Percentiles rank a stretch among this genome's conserved stretches.
These are phyloP conservation scores for Xiphias gladius DNA, from an alignment of 2,113 vertebrate genomes.

Conservation along the genomic window DNA sequence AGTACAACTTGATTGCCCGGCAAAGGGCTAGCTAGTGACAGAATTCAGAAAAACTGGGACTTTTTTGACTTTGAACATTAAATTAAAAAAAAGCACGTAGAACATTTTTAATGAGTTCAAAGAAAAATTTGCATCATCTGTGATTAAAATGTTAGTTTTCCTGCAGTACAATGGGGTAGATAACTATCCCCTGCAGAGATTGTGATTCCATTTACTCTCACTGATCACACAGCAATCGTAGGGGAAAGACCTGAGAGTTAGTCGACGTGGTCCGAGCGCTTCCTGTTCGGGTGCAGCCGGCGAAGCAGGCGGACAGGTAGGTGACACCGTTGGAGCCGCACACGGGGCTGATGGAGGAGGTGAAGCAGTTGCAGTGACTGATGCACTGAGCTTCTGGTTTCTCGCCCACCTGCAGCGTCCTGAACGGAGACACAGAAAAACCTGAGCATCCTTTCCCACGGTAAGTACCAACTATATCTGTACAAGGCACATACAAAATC, in stretches of 20 bases:
- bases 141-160: neutral
- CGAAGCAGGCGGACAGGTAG: conserved; percentile 97
- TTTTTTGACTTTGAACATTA: neutral
- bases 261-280: conserved; percentile 9
- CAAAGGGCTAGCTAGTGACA: conserved; percentile 30
- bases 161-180: neutral
- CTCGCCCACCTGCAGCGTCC: conserved; percentile 87
- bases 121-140: neutral
- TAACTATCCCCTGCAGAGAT: neutral
- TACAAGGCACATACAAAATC: neutral
- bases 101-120: neutral
- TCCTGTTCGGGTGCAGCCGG: conserved; percentile 91
- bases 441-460: neutral
- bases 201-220: neutral
- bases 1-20: conserved; percentile 15
- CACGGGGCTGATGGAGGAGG: conserved; percentile 95
- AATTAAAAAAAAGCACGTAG: neutral
- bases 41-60: conserved; percentile 10
- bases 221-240: neutral
- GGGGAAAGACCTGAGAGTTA: conserved; percentile 68
- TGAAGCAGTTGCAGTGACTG: conserved; percentile 95
- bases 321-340: conserved; percentile 95
- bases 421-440: conserved; percentile 65
- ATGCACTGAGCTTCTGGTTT: conserved; percentile 91
- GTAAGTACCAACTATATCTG: neutral